A percentile compares a stretch with the other conserved stretches of the same genome.
Evolutionary conservation across 2,888 invertebrate genomes (phyloP).

Genomic region (Mesopsocus fuscifrons): DNA sequence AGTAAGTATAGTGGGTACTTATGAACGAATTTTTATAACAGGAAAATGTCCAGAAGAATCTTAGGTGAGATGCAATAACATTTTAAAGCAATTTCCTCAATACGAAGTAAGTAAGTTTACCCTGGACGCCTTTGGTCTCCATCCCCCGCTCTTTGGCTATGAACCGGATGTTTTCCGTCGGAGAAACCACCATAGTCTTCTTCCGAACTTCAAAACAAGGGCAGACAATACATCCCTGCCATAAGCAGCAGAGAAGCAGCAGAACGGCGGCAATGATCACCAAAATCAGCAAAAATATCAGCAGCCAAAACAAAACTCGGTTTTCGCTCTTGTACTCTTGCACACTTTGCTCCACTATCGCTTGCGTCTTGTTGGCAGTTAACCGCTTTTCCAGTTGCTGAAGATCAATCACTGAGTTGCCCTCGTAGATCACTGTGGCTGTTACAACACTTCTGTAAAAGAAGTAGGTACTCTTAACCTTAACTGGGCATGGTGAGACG

Average conservation of each 20-base stretch:
- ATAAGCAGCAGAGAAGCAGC: slow-evolving; percentile 63
- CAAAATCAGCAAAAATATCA: slow-evolving; percentile 54
- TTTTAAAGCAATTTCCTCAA: background rate
- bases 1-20: background rate
- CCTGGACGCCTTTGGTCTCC: slow-evolving; percentile 18
- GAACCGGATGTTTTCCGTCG: slow-evolving; percentile 1
- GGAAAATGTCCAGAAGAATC: too few species aligned
- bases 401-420: slow-evolving; percentile 46
- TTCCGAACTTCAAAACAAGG: slow-evolving; percentile 19
- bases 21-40: too few species aligned
- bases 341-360: slow-evolving; percentile 14
- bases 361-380: slow-evolving; percentile 13
- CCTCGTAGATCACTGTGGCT: slow-evolving; percentile 46
- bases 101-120: slow-evolving; percentile 13
- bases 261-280: slow-evolving; percentile 49
- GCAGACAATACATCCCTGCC: slow-evolving; percentile 68
- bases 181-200: slow-evolving; percentile 7
- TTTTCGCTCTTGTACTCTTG: slow-evolving; percentile 52
- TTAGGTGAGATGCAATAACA: background rate
- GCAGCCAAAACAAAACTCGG: slow-evolving; percentile 51
- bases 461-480: too few species aligned
- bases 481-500: too few species aligned
- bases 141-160: slow-evolving; percentile 11
- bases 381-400: slow-evolving; percentile 47
- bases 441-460: slow-evolving; percentile 54